Evolutionary conservation across 2,888 invertebrate genomes (phyloP).

Genomic region (Cheilosia vernalis): DNA sequence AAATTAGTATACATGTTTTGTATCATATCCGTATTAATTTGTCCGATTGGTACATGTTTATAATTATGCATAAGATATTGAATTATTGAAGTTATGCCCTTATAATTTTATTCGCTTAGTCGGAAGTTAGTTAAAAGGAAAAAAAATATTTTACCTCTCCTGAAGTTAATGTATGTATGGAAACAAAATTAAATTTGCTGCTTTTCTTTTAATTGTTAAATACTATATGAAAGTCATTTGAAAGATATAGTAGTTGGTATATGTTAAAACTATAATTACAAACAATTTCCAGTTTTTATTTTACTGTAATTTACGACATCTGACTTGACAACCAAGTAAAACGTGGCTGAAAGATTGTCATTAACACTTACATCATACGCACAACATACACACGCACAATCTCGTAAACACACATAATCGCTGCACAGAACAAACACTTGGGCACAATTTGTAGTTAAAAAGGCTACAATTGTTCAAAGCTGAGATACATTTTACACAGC

Average conservation of each 20-base stretch:
- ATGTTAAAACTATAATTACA: too few species aligned
- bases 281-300: slow-evolving; percentile 51
- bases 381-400: not conserved
- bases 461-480: slow-evolving; percentile 11
- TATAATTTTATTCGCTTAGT: not conserved
- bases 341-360: slow-evolving; percentile 41
- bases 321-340: slow-evolving; percentile 59
- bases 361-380: not conserved
- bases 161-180: not conserved
- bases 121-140: not conserved
- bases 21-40: too few species aligned
- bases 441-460: not conserved
- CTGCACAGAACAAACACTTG: not conserved
- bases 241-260: not conserved
- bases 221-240: not conserved
- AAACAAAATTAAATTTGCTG: not conserved
- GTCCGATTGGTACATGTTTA: too few species aligned
- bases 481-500: not conserved
- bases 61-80: too few species aligned
- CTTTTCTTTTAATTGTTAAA: not conserved
- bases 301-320: slow-evolving; percentile 62
- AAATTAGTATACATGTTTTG: too few species aligned
- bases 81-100: too few species aligned
- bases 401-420: not conserved
- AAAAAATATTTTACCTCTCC: not conserved